Conservation (phyloP, 2,888 invertebrate species). For the Pseudococcus viburni region DNA sequence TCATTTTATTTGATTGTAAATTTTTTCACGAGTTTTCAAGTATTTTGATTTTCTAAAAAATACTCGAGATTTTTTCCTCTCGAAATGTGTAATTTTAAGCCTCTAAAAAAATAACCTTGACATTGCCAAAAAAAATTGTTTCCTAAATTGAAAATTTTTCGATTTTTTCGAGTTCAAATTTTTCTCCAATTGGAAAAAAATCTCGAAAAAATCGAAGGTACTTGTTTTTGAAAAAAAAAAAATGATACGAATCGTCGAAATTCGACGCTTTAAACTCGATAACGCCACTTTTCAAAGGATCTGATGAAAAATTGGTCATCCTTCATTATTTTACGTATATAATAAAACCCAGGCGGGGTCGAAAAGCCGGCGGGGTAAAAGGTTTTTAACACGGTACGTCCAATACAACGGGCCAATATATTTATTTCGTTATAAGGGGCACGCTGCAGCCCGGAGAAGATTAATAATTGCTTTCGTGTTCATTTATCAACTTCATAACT, state of each 20-base stretch:
- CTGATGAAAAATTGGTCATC: neutral
- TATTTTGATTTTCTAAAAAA: neutral
- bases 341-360: neutral
- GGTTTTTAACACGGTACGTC: neutral
- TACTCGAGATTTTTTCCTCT: neutral
- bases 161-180: neutral
- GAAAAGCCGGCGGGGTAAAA: neutral
- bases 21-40: neutral
- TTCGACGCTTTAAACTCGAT: too few species aligned
- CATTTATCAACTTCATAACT: conserved; percentile 49
- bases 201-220: too few species aligned
- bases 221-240: too few species aligned
- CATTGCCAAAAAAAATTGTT: neutral
- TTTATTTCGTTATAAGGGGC: neutral
- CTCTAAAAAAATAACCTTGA: neutral
- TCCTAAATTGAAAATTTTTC: neutral
- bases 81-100: neutral
- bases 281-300: too few species aligned
- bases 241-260: too few species aligned
- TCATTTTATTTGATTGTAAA: neutral
- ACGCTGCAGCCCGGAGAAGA: neutral
- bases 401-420: conserved; percentile 11
- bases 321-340: neutral
- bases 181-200: too few species aligned
- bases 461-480: conserved; percentile 56